phyloP scores from a whole-genome alignment of 2,888 invertebrate species.

The Gymnosoma rotundatum region DNA sequence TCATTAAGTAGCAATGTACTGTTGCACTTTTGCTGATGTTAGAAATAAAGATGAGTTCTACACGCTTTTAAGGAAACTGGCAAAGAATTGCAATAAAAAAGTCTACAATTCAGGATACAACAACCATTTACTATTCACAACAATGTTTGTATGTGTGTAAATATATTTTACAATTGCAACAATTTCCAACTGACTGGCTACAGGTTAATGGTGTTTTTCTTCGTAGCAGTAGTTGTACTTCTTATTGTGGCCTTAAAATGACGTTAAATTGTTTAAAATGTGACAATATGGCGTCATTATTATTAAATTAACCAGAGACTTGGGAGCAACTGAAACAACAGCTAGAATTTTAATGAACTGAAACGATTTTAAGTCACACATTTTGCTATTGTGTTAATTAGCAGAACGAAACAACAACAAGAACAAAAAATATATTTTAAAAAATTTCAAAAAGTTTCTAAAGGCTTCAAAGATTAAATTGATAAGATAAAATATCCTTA shows the following conservation, averaged over 20 bases:
- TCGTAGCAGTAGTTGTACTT: background rate
- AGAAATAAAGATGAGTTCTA: conserved; percentile 56
- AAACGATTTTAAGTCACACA: conserved; percentile 18
- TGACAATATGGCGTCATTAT: conserved; percentile 70
- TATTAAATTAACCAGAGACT: conserved; percentile 67
- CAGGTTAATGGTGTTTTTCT: conserved; percentile 50
- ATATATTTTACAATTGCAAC: conserved; percentile 30
- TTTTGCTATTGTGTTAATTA: conserved; percentile 49
- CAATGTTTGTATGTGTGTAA: background rate
- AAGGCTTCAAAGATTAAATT: background rate
- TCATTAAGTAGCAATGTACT: conserved; percentile 27
- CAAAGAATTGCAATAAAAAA: conserved; percentile 24
- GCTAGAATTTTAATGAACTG: conserved; percentile 64
- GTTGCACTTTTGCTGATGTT: conserved; percentile 18
- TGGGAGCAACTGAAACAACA: conserved; percentile 39
- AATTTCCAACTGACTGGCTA: conserved; percentile 44
- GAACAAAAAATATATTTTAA: background rate
- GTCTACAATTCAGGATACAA: conserved; percentile 7
- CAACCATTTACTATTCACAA: conserved; percentile 43
- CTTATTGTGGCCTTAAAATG: conserved; percentile 61
- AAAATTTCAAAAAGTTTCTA: conserved; percentile 1
- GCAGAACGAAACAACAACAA: background rate
- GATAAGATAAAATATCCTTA: background rate
- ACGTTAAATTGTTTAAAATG: conserved; percentile 68
- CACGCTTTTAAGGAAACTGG: conserved; percentile 61